phyloP scores from a whole-genome alignment of 2,797 vertebrate species.

The Peromyscus attwateri region DNA sequence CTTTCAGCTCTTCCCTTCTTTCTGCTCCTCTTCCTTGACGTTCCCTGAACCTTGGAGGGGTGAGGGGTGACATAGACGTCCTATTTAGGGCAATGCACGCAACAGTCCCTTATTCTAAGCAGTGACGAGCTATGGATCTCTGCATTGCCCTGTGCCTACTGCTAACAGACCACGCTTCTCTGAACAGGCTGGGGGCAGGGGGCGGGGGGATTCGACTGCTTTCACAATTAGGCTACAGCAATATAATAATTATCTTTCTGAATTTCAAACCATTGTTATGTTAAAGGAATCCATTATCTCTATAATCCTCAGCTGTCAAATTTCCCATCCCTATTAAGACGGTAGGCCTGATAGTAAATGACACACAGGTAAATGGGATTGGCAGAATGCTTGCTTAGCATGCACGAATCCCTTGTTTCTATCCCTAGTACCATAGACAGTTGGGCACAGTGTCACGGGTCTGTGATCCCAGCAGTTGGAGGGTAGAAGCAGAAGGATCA shows the following conservation, averaged over 20 bases:
- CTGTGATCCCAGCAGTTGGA: not conserved
- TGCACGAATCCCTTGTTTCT: not conserved
- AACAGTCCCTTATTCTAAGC: not conserved
- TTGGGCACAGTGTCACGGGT: not conserved
- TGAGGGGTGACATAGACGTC: not conserved
- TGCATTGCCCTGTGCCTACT: not conserved
- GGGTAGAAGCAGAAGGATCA: not conserved
- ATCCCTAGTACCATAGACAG: not conserved
- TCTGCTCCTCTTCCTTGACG: not conserved
- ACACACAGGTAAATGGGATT: not conserved
- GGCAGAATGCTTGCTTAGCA: not conserved
- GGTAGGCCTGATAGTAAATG: not conserved
- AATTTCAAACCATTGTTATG: conserved; percentile 29
- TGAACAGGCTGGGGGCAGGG: not conserved
- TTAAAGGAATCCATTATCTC: not conserved
- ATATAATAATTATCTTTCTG: not conserved
- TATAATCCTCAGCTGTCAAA: not conserved
- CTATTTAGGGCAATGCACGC: not conserved
- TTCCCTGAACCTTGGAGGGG: not conserved
- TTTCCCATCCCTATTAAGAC: not conserved
- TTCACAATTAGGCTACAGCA: not conserved
- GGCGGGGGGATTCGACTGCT: not conserved
- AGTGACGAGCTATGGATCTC: not conserved
- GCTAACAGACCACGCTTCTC: not conserved
- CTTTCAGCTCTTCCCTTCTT: not conserved